Evolutionary conservation across 2,888 invertebrate species (phyloP), one percentile per base, ranked within the genome.

Genomic region (Lagria hirta): DNA sequence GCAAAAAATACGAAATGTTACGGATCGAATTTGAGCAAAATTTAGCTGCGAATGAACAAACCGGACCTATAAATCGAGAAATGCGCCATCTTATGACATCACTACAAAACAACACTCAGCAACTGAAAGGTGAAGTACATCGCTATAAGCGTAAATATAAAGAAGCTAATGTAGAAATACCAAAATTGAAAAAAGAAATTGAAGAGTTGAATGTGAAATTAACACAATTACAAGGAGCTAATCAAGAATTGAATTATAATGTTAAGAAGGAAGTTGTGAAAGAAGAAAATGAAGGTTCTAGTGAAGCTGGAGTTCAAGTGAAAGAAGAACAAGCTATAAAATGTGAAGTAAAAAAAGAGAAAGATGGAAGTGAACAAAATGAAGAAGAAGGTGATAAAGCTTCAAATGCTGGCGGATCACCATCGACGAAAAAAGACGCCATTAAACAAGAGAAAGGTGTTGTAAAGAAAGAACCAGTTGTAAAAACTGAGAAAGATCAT

Each of bases 21-120:
- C 81, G 97, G 11, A 94, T 97, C 42, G 98, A 99, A 73, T 98
- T 96, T 69, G 98, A 99, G 70, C 96, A 98, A 71, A 96, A 96
- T 70, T 76, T 97, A 51, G 96, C 97, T 0, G 96, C 97, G 0
- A 97, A 97, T 69, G 98, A 98, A 66, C 98, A 98, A 72, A 96
- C 97, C 0, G 96, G 95, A 0, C 97, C 97, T 0, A 97, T 98
- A 45, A 97, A 97, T 69, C 77, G 95, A 36, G 98, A 98, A 75
- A 98, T 98, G 97, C 75, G 97, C 20, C 95, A 97, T 69, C 75
- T 98, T 15, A 96, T 98, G 55, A 95, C 95, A 0, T 96, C 95
- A 0, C 76, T 97, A 43, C 97, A 97, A 72, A 96, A 95, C 69
- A 98, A 98, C 67, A 98, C 97, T 60, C 90, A 91, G 38, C 97